Conservation (phyloP, 2,113 vertebrate genomes). For the Calidris pygmaea region DNA sequence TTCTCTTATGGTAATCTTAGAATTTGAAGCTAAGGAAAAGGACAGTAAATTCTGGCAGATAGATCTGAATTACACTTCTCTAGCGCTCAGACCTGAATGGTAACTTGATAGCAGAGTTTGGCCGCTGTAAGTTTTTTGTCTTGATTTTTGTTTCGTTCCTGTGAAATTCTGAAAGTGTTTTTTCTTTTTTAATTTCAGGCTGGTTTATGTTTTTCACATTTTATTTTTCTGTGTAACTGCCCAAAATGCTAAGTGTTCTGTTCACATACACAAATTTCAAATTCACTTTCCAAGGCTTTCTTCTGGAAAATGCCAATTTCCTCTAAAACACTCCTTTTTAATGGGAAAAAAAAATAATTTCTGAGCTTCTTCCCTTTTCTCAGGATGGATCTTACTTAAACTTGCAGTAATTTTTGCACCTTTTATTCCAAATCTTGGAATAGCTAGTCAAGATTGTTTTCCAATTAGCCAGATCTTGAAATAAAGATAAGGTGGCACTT, state of each 20-base stretch:
- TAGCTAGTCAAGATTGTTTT: background rate
- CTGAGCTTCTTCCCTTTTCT: background rate
- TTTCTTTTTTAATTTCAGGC: background rate
- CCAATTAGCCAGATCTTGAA: background rate
- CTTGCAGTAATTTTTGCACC: background rate
- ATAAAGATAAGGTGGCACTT: background rate
- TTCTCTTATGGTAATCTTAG: background rate
- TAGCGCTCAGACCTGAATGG: background rate
- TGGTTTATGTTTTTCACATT: conserved; percentile 1
- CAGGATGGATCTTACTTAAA: background rate
- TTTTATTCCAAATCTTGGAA: background rate
- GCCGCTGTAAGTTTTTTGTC: background rate
- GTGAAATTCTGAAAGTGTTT: background rate
- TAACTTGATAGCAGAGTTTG: background rate
- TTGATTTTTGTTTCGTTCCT: background rate
- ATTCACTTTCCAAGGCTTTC: conserved; percentile 11
- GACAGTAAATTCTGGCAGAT: background rate
- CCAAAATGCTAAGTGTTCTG: background rate
- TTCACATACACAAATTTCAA: background rate
- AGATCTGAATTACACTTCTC: background rate
- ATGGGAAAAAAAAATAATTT: background rate
- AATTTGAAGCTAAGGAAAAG: background rate
- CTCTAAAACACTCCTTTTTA: background rate
- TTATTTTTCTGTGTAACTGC: conserved; percentile 19
- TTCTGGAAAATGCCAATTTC: background rate